Conservation (phyloP, 2,797 vertebrate species). For the Manis pentadactyla region DNA sequence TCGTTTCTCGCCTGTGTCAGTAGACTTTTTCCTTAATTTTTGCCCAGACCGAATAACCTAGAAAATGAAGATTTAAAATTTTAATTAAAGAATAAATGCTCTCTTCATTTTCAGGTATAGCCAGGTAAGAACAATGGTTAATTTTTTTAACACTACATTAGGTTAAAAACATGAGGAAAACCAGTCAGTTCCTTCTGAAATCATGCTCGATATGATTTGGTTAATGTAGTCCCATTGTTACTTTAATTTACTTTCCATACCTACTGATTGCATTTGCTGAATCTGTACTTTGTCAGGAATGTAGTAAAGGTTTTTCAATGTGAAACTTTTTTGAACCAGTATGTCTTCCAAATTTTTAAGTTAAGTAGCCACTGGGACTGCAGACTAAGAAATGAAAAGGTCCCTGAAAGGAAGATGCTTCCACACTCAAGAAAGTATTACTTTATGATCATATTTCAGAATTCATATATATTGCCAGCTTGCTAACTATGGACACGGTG, state of each 20-base stretch:
- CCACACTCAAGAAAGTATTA: neutral
- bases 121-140: neutral
- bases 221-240: neutral
- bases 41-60: slow-evolving; percentile 95
- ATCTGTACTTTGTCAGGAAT: neutral
- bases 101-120: neutral
- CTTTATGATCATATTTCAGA: neutral
- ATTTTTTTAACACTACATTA: neutral
- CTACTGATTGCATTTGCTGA: neutral
- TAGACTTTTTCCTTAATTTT: slow-evolving; percentile 92
- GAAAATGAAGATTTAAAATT: slow-evolving; percentile 35
- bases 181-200: neutral
- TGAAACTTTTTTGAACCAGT: neutral
- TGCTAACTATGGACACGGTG: neutral
- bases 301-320: neutral
- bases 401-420: slow-evolving; percentile 9
- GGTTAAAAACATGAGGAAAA: neutral
- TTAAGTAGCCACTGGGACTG: neutral
- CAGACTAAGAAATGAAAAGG: neutral
- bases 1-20: slow-evolving; percentile 89
- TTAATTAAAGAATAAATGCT: neutral
- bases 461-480: neutral
- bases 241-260: neutral
- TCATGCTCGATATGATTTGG: neutral
- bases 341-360: neutral